Conservation (phyloP, 2,113 vertebrate genomes). For the Catagonus wagneri region DNA sequence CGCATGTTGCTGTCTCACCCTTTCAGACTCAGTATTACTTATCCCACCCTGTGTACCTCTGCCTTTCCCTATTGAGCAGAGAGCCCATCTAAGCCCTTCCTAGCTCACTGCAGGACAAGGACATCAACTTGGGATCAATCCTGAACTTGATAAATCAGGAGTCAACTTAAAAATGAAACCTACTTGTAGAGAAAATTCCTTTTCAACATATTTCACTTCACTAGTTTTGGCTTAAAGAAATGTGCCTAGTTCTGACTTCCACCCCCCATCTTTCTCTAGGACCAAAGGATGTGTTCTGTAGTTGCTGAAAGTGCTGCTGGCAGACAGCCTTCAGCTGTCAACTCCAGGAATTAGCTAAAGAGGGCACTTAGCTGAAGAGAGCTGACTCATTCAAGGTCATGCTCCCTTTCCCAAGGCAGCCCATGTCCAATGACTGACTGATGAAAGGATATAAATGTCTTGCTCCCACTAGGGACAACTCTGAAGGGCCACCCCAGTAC, state of each 20-base stretch:
- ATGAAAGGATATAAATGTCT: not conserved
- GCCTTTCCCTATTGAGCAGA: not conserved
- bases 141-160: not conserved
- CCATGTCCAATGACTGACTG: not conserved
- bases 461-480: not conserved
- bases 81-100: not conserved
- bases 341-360: not conserved
- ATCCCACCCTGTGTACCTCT: not conserved
- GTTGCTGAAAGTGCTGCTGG: not conserved
- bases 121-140: not conserved
- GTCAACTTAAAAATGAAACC: slow-evolving; percentile 42
- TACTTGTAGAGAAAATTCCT: not conserved
- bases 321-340: not conserved
- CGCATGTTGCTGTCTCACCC: not conserved
- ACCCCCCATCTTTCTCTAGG: not conserved
- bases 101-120: not conserved
- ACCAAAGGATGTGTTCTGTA: not conserved
- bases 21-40: not conserved
- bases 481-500: not conserved
- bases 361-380: not conserved
- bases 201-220: not conserved
- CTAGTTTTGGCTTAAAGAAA: not conserved
- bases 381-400: not conserved
- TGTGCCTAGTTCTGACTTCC: not conserved
- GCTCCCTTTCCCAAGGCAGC: not conserved